These are phyloP conservation scores for Trematomus loennbergii DNA, from an alignment of 2,113 vertebrate genomes.

Conservation along the genomic window DNA sequence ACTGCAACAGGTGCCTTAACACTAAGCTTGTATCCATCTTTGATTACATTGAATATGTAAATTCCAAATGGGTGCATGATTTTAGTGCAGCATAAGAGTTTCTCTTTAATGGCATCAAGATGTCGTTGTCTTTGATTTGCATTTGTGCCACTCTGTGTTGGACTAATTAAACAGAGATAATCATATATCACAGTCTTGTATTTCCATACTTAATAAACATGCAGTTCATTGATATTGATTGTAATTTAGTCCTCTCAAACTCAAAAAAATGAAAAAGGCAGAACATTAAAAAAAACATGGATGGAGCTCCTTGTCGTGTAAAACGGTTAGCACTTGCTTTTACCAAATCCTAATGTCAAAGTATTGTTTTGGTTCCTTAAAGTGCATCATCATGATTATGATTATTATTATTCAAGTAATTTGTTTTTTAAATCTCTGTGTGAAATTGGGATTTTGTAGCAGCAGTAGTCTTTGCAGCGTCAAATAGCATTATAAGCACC, in stretches of 20 bases:
- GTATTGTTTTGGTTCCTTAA: slow-evolving; percentile 35
- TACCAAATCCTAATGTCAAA: slow-evolving; percentile 24
- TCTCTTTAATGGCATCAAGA: slow-evolving; percentile 54
- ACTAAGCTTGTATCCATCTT: slow-evolving; percentile 24
- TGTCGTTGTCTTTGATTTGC: slow-evolving; percentile 65
- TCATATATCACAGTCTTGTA: slow-evolving; percentile 38
- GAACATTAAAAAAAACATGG: slow-evolving; percentile 1
- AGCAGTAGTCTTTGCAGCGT: slow-evolving; percentile 43
- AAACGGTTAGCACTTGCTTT: background rate
- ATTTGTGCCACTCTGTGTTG: slow-evolving; percentile 50
- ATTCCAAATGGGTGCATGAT: slow-evolving; percentile 59
- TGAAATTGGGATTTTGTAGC: slow-evolving; percentile 53
- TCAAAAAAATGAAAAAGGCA: slow-evolving; percentile 5
- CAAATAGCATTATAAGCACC: slow-evolving; percentile 47
- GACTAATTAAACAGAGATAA: slow-evolving; percentile 56
- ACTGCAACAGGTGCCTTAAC: slow-evolving; percentile 51
- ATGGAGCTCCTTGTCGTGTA: background rate
- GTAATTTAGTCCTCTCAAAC: slow-evolving; percentile 35
- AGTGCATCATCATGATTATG: slow-evolving; percentile 61
- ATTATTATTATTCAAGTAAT: slow-evolving; percentile 48
- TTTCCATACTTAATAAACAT: slow-evolving; percentile 46
- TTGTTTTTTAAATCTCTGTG: slow-evolving; percentile 58
- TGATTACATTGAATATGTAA: slow-evolving; percentile 76
- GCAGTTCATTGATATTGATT: slow-evolving; percentile 42
- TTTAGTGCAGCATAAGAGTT: slow-evolving; percentile 48